Evolutionary conservation across 2,797 vertebrate species (phyloP).

Genomic region (Enteromius viviparus): DNA sequence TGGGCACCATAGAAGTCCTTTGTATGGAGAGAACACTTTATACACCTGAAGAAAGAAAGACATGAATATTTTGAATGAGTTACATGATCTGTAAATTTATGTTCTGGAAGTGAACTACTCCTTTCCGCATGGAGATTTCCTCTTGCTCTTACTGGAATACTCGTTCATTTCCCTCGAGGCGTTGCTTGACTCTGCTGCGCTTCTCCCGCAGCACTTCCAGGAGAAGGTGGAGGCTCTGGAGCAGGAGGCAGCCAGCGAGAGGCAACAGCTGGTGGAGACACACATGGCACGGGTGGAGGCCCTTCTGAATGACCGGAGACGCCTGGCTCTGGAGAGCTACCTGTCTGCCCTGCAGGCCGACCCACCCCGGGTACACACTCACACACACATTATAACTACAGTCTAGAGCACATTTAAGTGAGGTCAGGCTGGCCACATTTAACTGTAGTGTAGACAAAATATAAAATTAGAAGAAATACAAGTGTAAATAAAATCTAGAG

Average conservation of each 20-base stretch:
- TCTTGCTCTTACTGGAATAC: neutral
- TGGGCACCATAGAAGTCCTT: too few relatives aligned
- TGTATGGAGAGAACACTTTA: too few relatives aligned
- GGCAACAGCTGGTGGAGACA: constrained; percentile 96
- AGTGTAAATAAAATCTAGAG: too few relatives aligned
- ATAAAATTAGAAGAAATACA: too few relatives aligned
- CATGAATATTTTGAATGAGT: too few relatives aligned
- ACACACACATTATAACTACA: too few relatives aligned
- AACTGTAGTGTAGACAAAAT: too few relatives aligned
- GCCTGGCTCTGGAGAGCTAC: constrained; percentile 95
- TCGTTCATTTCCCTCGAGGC: neutral
- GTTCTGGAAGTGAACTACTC: too few relatives aligned
- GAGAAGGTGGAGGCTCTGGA: constrained; percentile 96
- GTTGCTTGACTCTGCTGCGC: neutral
- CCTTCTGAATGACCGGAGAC: constrained; percentile 93
- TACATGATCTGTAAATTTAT: too few relatives aligned
- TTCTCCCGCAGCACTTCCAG: constrained; percentile 88
- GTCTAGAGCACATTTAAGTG: too few relatives aligned
- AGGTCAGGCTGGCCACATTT: too few relatives aligned
- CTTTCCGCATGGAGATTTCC: neutral
- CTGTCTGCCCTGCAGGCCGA: constrained; percentile 92
- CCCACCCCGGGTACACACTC: constrained; percentile 81
- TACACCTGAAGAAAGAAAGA: too few relatives aligned
- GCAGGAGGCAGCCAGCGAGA: constrained; percentile 93
- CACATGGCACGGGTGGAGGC: constrained; percentile 98